Evolutionary conservation across 2,797 vertebrate genomes (phyloP).

Genomic region (Sarcoramphus papa): DNA sequence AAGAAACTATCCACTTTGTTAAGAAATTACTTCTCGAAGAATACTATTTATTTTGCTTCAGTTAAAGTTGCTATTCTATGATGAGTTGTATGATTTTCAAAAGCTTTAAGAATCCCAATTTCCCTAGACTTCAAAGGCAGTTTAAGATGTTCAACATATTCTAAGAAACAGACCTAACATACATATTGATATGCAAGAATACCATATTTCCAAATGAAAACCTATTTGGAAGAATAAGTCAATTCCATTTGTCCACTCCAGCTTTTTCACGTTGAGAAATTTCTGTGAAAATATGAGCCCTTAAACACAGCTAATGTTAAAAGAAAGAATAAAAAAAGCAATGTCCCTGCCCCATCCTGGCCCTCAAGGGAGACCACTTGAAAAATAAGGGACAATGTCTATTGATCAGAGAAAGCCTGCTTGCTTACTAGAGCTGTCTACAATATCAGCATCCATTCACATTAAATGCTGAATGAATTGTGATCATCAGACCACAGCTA

Average conservation of each 20-base stretch:
- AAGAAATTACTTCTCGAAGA: not conserved
- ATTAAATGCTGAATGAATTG: not conserved
- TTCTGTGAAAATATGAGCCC: not conserved
- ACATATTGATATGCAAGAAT: not conserved
- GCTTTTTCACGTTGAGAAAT: not conserved
- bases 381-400: not conserved
- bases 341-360: too few species aligned
- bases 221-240: not conserved
- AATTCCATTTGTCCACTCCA: not conserved
- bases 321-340: not conserved
- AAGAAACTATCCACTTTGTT: not conserved
- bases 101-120: not conserved
- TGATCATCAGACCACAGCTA: not conserved
- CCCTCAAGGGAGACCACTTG: not conserved
- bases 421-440: not conserved
- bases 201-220: not conserved
- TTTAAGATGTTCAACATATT: not conserved
- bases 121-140: not conserved
- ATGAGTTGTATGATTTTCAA: not conserved
- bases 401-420: not conserved
- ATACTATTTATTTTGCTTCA: not conserved
- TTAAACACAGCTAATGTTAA: not conserved
- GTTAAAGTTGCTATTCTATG: not conserved
- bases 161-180: not conserved
- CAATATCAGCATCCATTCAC: not conserved